Evolutionary conservation across 1,140 invertebrate species (phyloP), one percentile per base, ranked within the genome.

Genomic region (Conus betulinus): DNA sequence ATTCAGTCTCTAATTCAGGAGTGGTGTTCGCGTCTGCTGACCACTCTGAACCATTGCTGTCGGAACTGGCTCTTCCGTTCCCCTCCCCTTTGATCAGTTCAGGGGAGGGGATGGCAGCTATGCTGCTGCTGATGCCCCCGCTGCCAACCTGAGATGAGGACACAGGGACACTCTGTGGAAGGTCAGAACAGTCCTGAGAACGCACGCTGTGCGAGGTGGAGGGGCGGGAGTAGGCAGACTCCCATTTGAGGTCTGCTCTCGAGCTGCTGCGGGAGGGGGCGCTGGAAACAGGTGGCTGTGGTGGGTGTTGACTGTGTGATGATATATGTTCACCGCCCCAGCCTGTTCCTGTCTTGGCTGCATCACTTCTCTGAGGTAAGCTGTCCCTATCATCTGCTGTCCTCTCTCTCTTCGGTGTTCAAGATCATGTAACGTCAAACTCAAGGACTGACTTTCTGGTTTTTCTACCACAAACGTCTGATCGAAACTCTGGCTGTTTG

Each of bases 211-310:
- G 53, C 8, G 82, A 8, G 8, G 82, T 84, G 53, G 82, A 84
- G 3, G 82, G 82, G 23, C 53, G 55, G 27, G 82, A 84, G 82
- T 84, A 84, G 17, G 82, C 55, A 23, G 82, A 60, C 55, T 84
- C 82, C 82, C 53, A 84, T n/a, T 84, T 60, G n/a, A 84, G 11
- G 23, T 84, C 82, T 13, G 27, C 82, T 63, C 57, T 60, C 1
- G 82, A 63, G n/a, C 82, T 23, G n/a, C 23, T 63, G 5, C 55
- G 25, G 23, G 82, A 84, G 52, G 23, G 23, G 76, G 27, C 17
- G 27, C 25, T 25, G 39, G 76, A 79, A 10, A 76, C 20, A 25
- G 25, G 13, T 0, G 23, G 76, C 13, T 79, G 39, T 39, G 39
- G 39, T 39, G 39, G 76, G 23, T 51, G 76, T 5, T 27, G 76